A percentile compares a stretch with the other conserved stretches of the same genome.
phyloP scores from a whole-genome alignment of 2,113 vertebrate genomes.

The Boleophthalmus pectinirostris region DNA sequence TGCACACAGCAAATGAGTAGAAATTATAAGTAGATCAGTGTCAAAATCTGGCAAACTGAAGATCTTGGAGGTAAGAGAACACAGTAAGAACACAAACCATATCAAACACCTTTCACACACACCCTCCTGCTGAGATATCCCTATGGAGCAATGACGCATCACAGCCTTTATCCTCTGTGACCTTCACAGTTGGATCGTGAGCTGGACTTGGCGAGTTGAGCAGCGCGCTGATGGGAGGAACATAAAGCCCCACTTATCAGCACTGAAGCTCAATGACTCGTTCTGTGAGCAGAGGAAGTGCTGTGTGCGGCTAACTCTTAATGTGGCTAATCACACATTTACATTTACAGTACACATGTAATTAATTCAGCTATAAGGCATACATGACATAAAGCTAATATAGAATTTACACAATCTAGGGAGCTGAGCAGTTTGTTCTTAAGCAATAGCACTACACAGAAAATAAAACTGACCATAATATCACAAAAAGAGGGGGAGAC shows the following conservation, averaged over 20 bases:
- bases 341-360: constrained; percentile 3
- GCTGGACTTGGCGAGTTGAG: constrained; percentile 35
- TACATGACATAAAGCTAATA: too few relatives aligned
- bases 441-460: not conserved
- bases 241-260: constrained; percentile 43
- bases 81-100: constrained; percentile 21
- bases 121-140: constrained; percentile 43
- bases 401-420: not conserved
- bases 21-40: not conserved
- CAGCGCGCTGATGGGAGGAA: constrained; percentile 34
- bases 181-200: constrained; percentile 53
- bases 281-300: constrained; percentile 37
- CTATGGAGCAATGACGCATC: constrained; percentile 45
- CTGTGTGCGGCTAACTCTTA: constrained; percentile 23
- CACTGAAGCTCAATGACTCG: constrained; percentile 38
- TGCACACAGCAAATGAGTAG: not conserved
- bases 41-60: not conserved
- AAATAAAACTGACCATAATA: too few relatives aligned
- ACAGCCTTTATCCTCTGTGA: constrained; percentile 70
- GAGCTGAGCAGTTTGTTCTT: not conserved
- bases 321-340: constrained; percentile 15
- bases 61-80: not conserved
- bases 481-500: too few relatives aligned
- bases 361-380: constrained; percentile 7
- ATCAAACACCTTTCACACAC: constrained; percentile 37